These are phyloP conservation scores for Atrina japonica DNA, from an alignment of 2,888 invertebrate genomes.

Conservation along the genomic window DNA sequence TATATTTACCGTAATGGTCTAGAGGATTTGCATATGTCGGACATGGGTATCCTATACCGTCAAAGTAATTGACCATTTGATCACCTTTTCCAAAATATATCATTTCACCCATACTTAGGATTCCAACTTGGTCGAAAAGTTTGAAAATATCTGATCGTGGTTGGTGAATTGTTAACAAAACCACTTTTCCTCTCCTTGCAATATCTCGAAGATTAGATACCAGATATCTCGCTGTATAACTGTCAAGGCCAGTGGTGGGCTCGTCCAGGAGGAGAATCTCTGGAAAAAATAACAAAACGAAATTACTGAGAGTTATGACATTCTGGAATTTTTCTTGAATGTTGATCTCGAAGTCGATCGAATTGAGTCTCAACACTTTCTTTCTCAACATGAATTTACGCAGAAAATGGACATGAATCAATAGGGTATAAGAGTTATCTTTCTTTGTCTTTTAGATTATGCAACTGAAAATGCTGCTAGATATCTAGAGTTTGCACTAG, in stretches of 20 bases:
- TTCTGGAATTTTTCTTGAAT: too few relatives aligned
- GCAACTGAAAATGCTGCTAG: too few relatives aligned
- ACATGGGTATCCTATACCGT: constrained; percentile 96
- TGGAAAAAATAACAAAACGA: constrained; percentile 87
- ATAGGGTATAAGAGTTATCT: too few relatives aligned
- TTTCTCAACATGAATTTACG: too few relatives aligned
- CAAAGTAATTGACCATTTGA: constrained; percentile 96
- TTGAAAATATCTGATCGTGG: constrained; percentile 73
- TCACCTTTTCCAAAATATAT: constrained; percentile 85
- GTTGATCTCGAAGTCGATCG: too few relatives aligned
- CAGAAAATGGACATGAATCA: too few relatives aligned
- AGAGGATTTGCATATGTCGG: constrained; percentile 97
- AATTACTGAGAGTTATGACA: too few relatives aligned
- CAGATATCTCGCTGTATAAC: constrained; percentile 90
- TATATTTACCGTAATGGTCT: constrained; percentile 93
- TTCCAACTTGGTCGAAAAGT: constrained; percentile 67
- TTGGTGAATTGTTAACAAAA: constrained; percentile 91
- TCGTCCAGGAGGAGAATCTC: constrained; percentile 94
- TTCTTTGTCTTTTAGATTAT: too few relatives aligned
- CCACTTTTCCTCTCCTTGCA: constrained; percentile 75
- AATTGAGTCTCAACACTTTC: too few relatives aligned
- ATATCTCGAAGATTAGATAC: constrained; percentile 65
- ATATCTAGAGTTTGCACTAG: too few relatives aligned
- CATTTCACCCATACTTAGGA: constrained; percentile 84
- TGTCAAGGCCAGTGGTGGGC: constrained; percentile 92